Percentiles rank a stretch among this genome's conserved stretches.
Evolutionary conservation across 2,113 vertebrate genomes (phyloP).

Genomic region (Kryptolebias marmoratus): DNA sequence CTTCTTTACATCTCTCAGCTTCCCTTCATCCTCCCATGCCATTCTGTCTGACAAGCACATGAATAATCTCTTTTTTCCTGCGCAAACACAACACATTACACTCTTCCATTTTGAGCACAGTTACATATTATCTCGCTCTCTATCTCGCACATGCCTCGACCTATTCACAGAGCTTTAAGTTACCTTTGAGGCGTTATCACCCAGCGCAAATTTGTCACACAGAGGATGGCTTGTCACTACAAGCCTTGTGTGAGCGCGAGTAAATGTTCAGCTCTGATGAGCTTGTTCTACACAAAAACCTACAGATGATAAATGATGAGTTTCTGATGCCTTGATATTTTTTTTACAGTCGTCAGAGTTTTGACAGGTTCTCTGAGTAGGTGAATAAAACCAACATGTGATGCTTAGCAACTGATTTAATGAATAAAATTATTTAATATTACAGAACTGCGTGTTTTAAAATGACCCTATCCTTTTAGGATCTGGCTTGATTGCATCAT

Average conservation of each 20-base stretch:
- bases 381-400: background rate
- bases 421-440: background rate
- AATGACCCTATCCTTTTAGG: background rate
- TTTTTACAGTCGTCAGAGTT: background rate
- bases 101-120: constrained; percentile 15
- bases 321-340: background rate
- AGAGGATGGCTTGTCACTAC: constrained; percentile 10
- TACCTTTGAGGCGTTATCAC: constrained; percentile 16
- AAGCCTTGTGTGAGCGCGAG: background rate
- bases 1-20: constrained; percentile 48
- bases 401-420: background rate
- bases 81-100: constrained; percentile 4
- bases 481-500: background rate
- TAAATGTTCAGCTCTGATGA: background rate
- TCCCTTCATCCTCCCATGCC: constrained; percentile 41
- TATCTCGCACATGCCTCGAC: constrained; percentile 4
- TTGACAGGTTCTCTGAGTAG: background rate
- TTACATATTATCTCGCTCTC: constrained; percentile 10
- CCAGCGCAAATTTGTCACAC: constrained; percentile 11
- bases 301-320: background rate
- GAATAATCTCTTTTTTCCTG: background rate
- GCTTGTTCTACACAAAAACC: constrained; percentile 8
- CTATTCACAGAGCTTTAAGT: constrained; percentile 9
- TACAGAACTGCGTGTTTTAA: background rate
- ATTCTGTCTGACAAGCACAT: constrained; percentile 22